Conservation (phyloP, 2,797 vertebrate species). For the Capromys pilorides region DNA sequence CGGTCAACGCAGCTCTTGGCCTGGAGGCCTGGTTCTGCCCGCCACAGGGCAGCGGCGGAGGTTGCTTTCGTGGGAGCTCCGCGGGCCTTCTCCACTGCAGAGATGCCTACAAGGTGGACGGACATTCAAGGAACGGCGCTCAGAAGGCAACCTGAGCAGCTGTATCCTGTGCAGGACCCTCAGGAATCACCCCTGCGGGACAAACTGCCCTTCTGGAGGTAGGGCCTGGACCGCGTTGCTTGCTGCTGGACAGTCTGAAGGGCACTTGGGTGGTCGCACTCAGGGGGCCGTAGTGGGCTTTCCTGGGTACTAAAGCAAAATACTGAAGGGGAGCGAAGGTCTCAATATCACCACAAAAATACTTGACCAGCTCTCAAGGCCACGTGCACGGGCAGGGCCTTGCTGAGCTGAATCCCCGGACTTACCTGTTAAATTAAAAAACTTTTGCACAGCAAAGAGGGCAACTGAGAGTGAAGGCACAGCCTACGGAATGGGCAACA, state of each 20-base stretch:
- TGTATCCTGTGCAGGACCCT: not conserved
- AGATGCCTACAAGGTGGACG: not conserved
- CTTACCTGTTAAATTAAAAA: not conserved
- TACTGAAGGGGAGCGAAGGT: not conserved
- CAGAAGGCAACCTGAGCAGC: not conserved
- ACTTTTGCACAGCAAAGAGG: not conserved
- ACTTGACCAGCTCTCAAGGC: not conserved
- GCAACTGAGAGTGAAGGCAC: not conserved
- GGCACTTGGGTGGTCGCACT: not conserved
- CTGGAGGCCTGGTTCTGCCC: constrained; percentile 64
- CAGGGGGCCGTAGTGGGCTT: not conserved
- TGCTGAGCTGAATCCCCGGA: not conserved
- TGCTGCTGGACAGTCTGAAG: not conserved
- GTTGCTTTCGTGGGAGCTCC: constrained; percentile 41
- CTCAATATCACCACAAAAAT: not conserved
- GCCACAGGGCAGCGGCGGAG: constrained; percentile 22
- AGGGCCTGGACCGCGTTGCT: not conserved
- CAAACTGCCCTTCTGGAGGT: not conserved
- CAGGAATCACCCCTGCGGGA: not conserved
- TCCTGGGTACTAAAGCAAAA: not conserved
- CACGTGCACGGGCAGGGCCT: not conserved
- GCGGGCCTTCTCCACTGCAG: not conserved
- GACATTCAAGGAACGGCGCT: not conserved
- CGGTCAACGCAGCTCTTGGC: constrained; percentile 29
- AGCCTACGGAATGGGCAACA: not conserved